Evolutionary conservation across 2,113 vertebrate genomes (phyloP).

Genomic region (Pterocles gutturalis): DNA sequence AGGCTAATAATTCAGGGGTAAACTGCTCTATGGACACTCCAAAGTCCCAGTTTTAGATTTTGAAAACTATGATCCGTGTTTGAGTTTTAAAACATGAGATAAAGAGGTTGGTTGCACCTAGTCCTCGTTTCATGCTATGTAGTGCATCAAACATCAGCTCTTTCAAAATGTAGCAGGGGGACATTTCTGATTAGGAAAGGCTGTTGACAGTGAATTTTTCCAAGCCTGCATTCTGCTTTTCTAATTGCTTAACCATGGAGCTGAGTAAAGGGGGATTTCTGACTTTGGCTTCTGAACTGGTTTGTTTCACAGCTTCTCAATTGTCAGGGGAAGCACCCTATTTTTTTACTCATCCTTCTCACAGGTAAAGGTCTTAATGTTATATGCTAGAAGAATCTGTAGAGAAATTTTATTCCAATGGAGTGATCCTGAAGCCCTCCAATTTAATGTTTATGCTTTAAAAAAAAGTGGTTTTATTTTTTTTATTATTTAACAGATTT

Average conservation of each 20-base stretch:
- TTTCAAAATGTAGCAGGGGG: not conserved
- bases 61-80: not conserved
- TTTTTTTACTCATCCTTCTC: constrained; percentile 3
- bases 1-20: not conserved
- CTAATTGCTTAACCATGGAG: not conserved
- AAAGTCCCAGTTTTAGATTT: not conserved
- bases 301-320: not conserved
- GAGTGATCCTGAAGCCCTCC: not conserved
- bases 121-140: not conserved
- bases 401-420: not conserved
- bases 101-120: not conserved
- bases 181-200: not conserved
- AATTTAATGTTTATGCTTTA: not conserved
- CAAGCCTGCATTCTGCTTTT: not conserved
- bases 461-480: not conserved
- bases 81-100: not conserved
- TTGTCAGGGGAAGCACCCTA: not conserved
- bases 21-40: not conserved
- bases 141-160: not conserved
- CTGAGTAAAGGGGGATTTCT: not conserved
- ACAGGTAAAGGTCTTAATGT: not conserved
- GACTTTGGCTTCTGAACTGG: not conserved
- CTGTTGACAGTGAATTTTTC: not conserved
- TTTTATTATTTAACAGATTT: not conserved
- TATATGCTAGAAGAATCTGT: not conserved